Percentiles rank a stretch among this genome's conserved stretches.
Evolutionary conservation across 2,797 vertebrate species (phyloP).

Genomic region (Sebastes alutus): DNA sequence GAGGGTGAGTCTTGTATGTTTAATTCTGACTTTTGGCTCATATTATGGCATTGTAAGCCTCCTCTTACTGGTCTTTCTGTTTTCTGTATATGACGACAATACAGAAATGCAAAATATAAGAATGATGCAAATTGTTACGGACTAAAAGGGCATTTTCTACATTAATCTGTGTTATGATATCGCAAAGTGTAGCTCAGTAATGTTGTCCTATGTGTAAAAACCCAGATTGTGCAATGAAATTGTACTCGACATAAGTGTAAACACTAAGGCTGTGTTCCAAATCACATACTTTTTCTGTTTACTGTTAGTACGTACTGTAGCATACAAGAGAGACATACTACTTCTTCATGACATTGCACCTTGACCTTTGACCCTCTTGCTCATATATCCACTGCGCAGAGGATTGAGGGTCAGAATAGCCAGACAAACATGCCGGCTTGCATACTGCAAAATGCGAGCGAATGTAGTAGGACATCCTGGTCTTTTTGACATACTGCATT

Average conservation of each 20-base stretch:
- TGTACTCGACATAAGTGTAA: neutral
- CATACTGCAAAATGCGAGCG: no score
- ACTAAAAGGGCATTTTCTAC: neutral
- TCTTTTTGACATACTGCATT: no score
- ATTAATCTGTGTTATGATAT: neutral
- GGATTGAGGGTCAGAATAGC: no score
- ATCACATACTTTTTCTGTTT: fast-evolving
- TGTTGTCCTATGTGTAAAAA: neutral
- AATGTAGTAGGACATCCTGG: no score
- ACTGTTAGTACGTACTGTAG: no score
- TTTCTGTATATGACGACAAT: neutral
- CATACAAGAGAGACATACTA: fast-evolving
- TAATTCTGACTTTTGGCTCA: neutral
- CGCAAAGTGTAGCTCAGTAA: neutral
- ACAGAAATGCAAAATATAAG: neutral
- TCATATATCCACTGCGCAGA: no score
- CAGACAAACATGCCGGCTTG: fast-evolving
- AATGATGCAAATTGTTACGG: neutral
- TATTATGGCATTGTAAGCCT: neutral
- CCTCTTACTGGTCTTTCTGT: neutral
- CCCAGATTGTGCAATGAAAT: neutral
- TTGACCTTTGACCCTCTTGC: no score
- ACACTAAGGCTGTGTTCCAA: neutral
- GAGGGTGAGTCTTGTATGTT: neutral
- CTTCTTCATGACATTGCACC: fast-evolving